Conservation (phyloP, 2,797 vertebrate species). For the Rhabdomys pumilio region DNA sequence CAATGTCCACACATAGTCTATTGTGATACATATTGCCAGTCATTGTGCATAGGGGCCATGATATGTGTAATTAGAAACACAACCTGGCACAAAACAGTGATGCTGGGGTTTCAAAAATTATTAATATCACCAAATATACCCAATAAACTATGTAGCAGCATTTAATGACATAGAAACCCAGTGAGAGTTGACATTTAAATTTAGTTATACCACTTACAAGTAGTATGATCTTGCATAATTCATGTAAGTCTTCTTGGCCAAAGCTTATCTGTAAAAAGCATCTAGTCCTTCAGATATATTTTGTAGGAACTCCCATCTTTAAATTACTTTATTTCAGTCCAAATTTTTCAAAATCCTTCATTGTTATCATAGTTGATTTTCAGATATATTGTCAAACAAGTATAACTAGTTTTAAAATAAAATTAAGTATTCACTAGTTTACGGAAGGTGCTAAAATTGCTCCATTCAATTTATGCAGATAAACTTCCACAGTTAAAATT, state of each 20-base stretch:
- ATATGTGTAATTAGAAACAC: background rate
- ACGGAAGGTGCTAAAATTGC: background rate
- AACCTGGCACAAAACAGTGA: background rate
- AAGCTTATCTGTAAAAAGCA: background rate
- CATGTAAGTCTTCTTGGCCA: background rate
- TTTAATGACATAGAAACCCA: background rate
- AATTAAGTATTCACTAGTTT: background rate
- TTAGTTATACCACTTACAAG: too few relatives aligned
- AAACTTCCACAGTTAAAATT: background rate
- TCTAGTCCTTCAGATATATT: background rate
- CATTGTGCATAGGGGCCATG: background rate
- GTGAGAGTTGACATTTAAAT: background rate
- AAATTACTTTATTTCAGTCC: background rate
- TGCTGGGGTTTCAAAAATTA: background rate
- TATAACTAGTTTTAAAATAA: conserved; percentile 2
- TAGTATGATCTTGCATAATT: background rate
- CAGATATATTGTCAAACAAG: background rate
- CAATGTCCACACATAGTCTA: background rate
- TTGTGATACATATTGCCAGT: background rate
- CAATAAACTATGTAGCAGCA: background rate
- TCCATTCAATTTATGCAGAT: background rate
- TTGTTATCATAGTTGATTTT: background rate
- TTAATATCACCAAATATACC: background rate
- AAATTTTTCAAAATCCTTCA: conserved; percentile 21
- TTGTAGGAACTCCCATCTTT: background rate